Evolutionary conservation across 2,113 vertebrate species (phyloP).

Genomic region (Erythrocebus patas): DNA sequence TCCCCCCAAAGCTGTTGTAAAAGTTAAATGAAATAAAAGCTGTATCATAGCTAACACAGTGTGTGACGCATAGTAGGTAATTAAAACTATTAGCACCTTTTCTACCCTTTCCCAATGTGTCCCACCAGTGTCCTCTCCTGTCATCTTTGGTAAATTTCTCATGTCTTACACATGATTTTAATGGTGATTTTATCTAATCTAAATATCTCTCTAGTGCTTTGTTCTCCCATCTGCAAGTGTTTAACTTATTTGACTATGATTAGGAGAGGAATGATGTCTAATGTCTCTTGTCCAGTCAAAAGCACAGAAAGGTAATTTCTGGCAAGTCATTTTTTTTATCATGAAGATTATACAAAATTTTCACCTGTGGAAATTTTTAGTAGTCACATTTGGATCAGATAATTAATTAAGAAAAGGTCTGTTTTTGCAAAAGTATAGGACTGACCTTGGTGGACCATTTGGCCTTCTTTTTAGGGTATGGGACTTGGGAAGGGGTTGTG

Average conservation of each 20-base stretch:
- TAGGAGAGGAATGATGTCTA: not conserved
- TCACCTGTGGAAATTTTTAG: not conserved
- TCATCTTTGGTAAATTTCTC: not conserved
- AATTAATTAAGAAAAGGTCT: conserved; percentile 18
- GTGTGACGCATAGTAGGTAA: not conserved
- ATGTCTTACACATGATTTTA: not conserved
- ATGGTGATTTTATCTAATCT: not conserved
- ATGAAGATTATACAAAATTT: not conserved
- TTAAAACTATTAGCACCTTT: not conserved
- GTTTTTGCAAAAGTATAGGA: not conserved
- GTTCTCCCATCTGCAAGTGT: not conserved
- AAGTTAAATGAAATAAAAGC: conserved; percentile 1
- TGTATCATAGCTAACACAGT: not conserved
- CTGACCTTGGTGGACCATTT: not conserved
- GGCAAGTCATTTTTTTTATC: not conserved
- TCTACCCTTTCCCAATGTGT: not conserved
- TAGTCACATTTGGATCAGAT: not conserved
- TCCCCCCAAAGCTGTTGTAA: not conserved
- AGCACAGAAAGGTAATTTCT: conserved; percentile 15
- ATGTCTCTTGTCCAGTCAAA: not conserved
- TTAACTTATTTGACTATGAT: not conserved
- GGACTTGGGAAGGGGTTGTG: not conserved
- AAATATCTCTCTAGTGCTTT: not conserved
- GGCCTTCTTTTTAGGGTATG: not conserved
- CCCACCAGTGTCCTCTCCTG: not conserved